Evolutionary conservation across 2,888 invertebrate genomes (phyloP), one percentile per base, ranked within the genome.

Genomic region (Cephus pygmeus): DNA sequence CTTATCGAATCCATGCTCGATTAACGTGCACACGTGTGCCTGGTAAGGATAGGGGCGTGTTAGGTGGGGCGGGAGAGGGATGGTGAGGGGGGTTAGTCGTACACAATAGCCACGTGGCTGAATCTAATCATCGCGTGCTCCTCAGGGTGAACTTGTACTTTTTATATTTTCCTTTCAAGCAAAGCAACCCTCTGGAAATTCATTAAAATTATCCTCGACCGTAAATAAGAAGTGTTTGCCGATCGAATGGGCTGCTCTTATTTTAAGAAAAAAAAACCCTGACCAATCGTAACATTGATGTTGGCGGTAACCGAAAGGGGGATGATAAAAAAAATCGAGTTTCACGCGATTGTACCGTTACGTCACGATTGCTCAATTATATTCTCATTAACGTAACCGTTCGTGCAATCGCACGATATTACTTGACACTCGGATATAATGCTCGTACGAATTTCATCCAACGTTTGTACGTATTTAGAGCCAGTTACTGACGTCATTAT

Each of bases 41-140:
- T 56, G n/a, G 33, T 34, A 74, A 31, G 74, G 80, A 81, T 40
- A 40, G 76, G 74, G 73, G 77, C 75, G 34, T 34, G 76, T 69
- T 71, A 76, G 77, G 81, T 81, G 81, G 83, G 83, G 82, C 81
- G 85, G 85, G 77, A 75, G 80, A 68, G 81, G 36, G 40, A 15
- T 4, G 36, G 80, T 78, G 80, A 83, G 82, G 84, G 77, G 79
- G 81, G 78, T 12, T 36, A 36, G 36, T 30, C 33, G 69, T 33
- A 76, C 73, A 87, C 85, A 86, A 86, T 87, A 76, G 88, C 73
- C 89, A 88, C 89, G 88, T 88, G 88, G 80, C 88, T 79, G 84
- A 86, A 87, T 87, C 88, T 87, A 88, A 88, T 88, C 87, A 88
- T 85, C 83, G 76, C 34, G 73, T 69, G 73, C 73, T 15, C 71